Evolutionary conservation across 64 coral and sea anemone species (phyloP).

Genomic region (Trachythela sp.): DNA sequence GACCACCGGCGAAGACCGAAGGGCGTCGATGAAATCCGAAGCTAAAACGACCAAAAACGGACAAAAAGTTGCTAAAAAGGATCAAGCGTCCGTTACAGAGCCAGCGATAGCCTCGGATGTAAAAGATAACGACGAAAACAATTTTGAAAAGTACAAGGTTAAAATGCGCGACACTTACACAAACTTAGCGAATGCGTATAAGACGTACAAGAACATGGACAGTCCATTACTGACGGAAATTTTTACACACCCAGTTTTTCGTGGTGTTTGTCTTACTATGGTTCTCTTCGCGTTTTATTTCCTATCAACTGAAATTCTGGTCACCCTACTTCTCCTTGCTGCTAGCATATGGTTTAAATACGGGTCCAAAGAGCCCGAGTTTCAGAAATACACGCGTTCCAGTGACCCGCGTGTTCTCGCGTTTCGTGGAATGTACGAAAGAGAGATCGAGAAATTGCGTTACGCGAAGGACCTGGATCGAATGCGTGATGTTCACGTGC

Average conservation of each 20-base stretch:
- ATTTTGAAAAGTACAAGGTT: not conserved
- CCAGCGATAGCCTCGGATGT: not conserved
- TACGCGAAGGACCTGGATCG: not conserved
- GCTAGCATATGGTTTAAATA: constrained; percentile 16
- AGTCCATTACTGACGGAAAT: not conserved
- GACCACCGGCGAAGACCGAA: not conserved
- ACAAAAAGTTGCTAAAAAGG: not conserved
- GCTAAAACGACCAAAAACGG: not conserved
- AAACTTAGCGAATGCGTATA: not conserved
- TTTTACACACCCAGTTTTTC: not conserved
- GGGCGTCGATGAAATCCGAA: not conserved
- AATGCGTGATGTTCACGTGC: not conserved
- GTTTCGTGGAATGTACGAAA: not conserved
- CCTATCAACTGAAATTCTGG: not conserved
- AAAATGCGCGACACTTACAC: not conserved
- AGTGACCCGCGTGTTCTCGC: not conserved
- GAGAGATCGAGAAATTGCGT: constrained; percentile 2
- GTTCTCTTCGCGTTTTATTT: not conserved
- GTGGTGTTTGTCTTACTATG: not conserved
- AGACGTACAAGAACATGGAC: not conserved
- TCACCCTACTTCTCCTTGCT: not conserved
- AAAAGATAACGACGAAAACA: not conserved
- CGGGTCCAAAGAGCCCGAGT: not conserved
- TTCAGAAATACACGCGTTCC: constrained; percentile 13
- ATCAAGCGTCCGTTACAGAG: not conserved